Base-by-base conservation (phyloP, 2,888 invertebrate species). In the Smittia sp. region DNA sequence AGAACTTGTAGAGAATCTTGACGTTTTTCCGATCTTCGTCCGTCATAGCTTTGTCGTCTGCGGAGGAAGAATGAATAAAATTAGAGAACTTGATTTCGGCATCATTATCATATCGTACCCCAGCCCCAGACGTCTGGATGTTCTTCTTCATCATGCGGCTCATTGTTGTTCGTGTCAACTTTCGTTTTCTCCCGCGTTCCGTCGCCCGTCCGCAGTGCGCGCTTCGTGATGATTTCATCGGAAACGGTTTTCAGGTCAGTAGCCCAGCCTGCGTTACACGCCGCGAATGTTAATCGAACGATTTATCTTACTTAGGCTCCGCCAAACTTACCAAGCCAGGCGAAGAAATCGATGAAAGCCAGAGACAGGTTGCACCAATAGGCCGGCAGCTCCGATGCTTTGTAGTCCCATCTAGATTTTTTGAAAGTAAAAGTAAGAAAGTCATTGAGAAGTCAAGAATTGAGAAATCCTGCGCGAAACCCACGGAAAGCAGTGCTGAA, bases 241-340 rank as follows among this genome's bases (percentile, higher is more conserved):
- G 90, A 86, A 1, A 92, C 93, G 1, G 89, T 91, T 82, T 93
- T 94, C 77, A 93, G 81, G 79, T 95, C 93, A 80, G 93, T 94
- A 0, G 93, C 94, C 85, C 88, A 87, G 41, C 95, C 72, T 69
- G 41, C 0, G 27, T 22, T 69, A 52, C 4, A 15, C 27, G 2
- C 4, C 18, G 18, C 18, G 22, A 18, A 69, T 3, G 1, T 38
- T 38, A 24, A 20, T 27, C 7, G 6, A 27, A 27, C 13, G 32
- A 32, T 32, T 9, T 32, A n/a, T n/a, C n/a, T n/a, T n/a, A n/a
- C n/a, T n/a, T n/a, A n/a, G n/a, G n/a, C n/a, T 27, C 13, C 24
- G 25, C 13, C 9, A 63, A 3, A 38, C 54, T 32, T 54, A 69
- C 69, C 94, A 73, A 91, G 83, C 79, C 84, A 85, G 7, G 91